Evolutionary conservation across 2,113 vertebrate species (phyloP).

Genomic region (Salvelinus namaycush): DNA sequence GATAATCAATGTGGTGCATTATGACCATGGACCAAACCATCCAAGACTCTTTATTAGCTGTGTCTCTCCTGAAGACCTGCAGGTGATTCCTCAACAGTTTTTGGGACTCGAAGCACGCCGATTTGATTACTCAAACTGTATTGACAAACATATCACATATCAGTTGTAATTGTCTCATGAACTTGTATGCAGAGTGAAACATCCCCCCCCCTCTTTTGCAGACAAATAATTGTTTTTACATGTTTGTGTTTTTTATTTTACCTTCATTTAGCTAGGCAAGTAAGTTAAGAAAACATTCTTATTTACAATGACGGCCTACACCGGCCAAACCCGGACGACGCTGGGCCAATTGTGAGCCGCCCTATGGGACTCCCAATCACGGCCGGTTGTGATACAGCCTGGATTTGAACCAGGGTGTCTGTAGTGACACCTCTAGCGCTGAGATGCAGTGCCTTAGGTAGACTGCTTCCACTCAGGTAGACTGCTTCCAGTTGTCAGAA

Average conservation of each 20-base stretch:
- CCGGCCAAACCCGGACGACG: too few species aligned
- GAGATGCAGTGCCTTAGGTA: too few species aligned
- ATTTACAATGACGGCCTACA: too few species aligned
- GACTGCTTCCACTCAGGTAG: too few species aligned
- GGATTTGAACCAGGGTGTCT: too few species aligned
- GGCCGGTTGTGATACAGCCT: too few species aligned
- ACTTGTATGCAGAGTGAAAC: background rate
- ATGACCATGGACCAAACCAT: background rate
- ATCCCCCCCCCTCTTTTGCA: background rate
- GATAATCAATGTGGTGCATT: conserved; percentile 6
- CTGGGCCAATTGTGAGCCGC: too few species aligned
- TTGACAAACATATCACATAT: background rate
- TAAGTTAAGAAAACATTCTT: too few species aligned
- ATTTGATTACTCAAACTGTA: conserved; percentile 18
- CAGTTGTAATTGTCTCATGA: background rate
- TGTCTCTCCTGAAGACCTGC: background rate
- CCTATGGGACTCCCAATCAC: too few species aligned
- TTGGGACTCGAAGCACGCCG: background rate
- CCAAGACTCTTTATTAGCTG: background rate
- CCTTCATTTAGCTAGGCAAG: too few species aligned
- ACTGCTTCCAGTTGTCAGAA: too few species aligned
- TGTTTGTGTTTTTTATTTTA: background rate
- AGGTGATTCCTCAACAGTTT: background rate
- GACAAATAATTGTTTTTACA: background rate
- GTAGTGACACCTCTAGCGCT: too few species aligned